Percentiles rank a stretch among this genome's conserved stretches.
Conservation (phyloP, 2,113 vertebrate genomes). For the Calyptomena viridis region DNA sequence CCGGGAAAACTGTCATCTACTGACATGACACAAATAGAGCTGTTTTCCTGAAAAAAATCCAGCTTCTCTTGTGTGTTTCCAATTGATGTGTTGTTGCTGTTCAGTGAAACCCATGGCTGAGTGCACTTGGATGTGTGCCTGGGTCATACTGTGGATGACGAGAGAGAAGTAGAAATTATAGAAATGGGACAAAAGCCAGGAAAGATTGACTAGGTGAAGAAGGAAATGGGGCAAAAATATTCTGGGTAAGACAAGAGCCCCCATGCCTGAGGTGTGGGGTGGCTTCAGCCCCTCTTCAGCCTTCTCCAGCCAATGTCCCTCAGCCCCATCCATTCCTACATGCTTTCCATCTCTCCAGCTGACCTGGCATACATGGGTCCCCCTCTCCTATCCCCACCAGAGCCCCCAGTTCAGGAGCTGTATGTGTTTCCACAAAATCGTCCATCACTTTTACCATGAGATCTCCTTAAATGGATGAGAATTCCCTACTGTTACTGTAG, state of each 20-base stretch:
- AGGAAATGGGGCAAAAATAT: background rate
- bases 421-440: background rate
- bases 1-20: background rate
- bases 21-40: background rate
- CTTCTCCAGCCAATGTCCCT: background rate
- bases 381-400: background rate
- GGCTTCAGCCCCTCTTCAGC: background rate
- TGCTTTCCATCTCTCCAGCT: background rate
- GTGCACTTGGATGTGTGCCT: accelerated
- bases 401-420: background rate
- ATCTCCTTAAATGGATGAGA: background rate
- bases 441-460: background rate
- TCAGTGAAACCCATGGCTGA: background rate
- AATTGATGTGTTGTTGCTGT: background rate
- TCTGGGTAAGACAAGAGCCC: background rate
- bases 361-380: background rate
- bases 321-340: accelerated
- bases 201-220: background rate
- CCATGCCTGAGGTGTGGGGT: background rate
- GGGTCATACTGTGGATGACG: background rate
- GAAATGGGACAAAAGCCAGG: background rate
- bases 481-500: background rate
- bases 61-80: background rate
- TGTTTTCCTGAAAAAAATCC: background rate
- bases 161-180: too few species aligned